phyloP scores from a whole-genome alignment of 2,797 vertebrate species.

The Enteromius afrohamiltoni region DNA sequence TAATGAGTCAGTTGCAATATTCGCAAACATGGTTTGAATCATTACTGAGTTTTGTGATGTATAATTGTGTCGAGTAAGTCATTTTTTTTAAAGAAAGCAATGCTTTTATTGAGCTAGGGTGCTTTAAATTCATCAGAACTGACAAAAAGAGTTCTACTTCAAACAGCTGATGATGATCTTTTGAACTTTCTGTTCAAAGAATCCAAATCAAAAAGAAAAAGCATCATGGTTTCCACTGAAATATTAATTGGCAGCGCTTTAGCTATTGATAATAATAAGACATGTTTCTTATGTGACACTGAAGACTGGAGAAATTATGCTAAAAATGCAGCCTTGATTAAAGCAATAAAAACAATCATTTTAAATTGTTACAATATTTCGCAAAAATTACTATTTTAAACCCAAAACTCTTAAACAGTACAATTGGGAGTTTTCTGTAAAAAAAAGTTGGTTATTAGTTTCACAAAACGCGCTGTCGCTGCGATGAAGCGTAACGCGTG shows the following conservation, averaged over 20 bases:
- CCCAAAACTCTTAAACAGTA: background rate
- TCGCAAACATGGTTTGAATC: background rate
- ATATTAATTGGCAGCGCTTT: background rate
- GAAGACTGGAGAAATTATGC: too few species aligned
- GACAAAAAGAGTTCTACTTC: background rate
- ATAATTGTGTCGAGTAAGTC: background rate
- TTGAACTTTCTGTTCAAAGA: constrained; percentile 3
- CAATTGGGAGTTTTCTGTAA: background rate
- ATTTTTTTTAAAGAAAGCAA: background rate
- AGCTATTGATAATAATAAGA: background rate
- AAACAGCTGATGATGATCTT: background rate
- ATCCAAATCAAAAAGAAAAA: background rate
- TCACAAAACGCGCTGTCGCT: too few species aligned
- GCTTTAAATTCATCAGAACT: background rate
- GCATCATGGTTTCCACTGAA: background rate
- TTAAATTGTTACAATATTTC: background rate
- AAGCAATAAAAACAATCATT: background rate
- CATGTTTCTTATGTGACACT: background rate
- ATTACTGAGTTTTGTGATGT: background rate
- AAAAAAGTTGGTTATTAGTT: too few species aligned
- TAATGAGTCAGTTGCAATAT: background rate
- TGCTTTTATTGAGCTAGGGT: background rate
- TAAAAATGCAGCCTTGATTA: background rate
- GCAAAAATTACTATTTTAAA: background rate
- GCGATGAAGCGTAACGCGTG: too few species aligned